phyloP scores from a whole-genome alignment of 2,797 vertebrate species.

The Epinephelus awoara region DNA sequence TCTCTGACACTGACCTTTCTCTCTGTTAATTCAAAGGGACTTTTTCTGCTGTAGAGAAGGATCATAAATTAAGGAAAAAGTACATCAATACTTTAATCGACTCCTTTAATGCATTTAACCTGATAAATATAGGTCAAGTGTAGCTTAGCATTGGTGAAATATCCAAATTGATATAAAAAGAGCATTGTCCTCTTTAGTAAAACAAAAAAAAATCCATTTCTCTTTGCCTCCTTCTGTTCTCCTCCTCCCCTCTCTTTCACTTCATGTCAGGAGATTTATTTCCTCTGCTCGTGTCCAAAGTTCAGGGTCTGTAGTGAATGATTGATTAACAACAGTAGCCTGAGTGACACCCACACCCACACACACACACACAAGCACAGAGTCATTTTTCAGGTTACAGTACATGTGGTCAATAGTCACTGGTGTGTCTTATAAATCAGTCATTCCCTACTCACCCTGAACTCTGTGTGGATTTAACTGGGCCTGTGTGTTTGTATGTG shows the following conservation, averaged over 20 bases:
- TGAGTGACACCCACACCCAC: conserved; percentile 56
- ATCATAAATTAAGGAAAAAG: neutral
- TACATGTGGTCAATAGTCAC: conserved; percentile 78
- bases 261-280: conserved; percentile 71
- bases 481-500: conserved; percentile 3
- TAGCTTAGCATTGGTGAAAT: neutral
- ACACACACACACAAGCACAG: conserved; percentile 31
- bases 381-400: conserved; percentile 67
- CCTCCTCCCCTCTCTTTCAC: conserved; percentile 28
- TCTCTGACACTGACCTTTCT: neutral
- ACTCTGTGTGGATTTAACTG: conserved; percentile 3
- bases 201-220: neutral
- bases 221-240: neutral
- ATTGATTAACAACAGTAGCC: conserved; percentile 72
- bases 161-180: conserved; percentile 7
- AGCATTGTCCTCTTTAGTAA: neutral
- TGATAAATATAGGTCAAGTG: neutral
- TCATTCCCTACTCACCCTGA: conserved; percentile 54
- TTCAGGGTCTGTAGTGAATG: conserved; percentile 79
- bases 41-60: neutral
- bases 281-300: conserved; percentile 66
- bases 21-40: neutral
- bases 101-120: neutral
- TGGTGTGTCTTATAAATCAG: conserved; percentile 71
- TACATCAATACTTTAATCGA: neutral